Evolutionary conservation across 1,140 invertebrate genomes (phyloP).

Genomic region (Oryzaephilus surinamensis): DNA sequence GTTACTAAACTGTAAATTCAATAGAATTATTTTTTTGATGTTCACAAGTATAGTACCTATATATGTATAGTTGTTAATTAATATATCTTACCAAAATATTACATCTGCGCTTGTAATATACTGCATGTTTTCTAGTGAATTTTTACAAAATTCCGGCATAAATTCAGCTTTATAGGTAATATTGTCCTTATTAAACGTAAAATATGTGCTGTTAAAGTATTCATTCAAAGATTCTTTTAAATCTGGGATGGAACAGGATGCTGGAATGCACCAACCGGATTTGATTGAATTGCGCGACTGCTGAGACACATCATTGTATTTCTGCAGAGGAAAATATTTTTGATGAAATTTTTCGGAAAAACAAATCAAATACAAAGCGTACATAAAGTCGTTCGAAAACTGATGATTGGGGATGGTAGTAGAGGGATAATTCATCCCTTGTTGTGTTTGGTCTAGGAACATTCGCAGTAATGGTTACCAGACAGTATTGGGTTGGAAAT

Average conservation of each 20-base stretch:
- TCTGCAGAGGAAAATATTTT: conserved; percentile 18
- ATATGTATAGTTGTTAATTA: too few relatives aligned
- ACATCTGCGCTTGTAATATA: too few relatives aligned
- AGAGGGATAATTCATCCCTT: conserved; percentile 31
- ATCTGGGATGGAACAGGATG: conserved; percentile 38
- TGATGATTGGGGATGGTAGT: conserved; percentile 37
- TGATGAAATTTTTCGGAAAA: conserved; percentile 1
- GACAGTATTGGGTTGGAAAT: conserved; percentile 44
- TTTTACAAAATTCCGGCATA: too few relatives aligned
- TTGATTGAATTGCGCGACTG: conserved; percentile 39
- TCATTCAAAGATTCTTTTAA: conserved; percentile 37
- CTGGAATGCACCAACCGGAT: conserved; percentile 44
- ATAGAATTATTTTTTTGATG: too few relatives aligned
- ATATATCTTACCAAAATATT: too few relatives aligned
- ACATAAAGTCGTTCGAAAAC: conserved; percentile 44
- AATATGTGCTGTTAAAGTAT: conserved; percentile 36
- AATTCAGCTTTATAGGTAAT: conserved; percentile 33
- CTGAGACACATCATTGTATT: conserved; percentile 31
- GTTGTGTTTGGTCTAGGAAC: conserved; percentile 29
- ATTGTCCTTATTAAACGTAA: conserved; percentile 35
- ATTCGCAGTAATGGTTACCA: conserved; percentile 37
- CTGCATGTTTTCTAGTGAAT: too few relatives aligned
- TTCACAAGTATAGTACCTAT: too few relatives aligned
- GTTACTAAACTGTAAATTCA: conserved; percentile 23
- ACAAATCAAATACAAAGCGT: conserved; percentile 20